phyloP scores from a whole-genome alignment of 2,113 vertebrate genomes.

The Cavia porcellus region DNA sequence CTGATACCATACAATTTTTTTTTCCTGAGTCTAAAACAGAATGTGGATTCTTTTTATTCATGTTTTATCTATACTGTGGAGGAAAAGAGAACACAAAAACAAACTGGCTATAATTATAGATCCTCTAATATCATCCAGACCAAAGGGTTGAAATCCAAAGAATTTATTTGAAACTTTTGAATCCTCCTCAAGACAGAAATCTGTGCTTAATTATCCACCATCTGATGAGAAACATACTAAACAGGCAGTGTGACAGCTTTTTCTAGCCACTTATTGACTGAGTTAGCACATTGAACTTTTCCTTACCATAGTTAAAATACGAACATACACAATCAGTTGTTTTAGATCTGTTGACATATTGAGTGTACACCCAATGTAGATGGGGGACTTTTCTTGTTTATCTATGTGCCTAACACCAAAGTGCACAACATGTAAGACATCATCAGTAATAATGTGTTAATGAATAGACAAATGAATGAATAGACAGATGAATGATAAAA shows the following conservation, averaged over 20 bases:
- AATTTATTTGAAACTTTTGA: constrained; percentile 1
- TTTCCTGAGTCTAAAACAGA: not conserved
- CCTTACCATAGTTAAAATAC: not conserved
- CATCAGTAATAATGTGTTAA: not conserved
- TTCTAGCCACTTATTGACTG: not conserved
- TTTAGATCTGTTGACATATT: not conserved
- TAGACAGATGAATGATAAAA: not conserved
- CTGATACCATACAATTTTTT: not conserved
- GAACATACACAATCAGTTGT: not conserved
- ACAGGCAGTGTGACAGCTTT: not conserved
- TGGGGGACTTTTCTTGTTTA: not conserved
- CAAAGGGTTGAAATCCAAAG: not conserved
- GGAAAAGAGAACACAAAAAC: not conserved
- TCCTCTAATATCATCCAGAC: not conserved
- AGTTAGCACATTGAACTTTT: not conserved
- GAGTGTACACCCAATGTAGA: not conserved
- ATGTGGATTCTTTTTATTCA: not conserved
- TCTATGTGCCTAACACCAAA: not conserved
- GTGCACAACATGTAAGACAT: not conserved
- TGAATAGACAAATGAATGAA: not conserved
- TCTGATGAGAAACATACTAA: not conserved
- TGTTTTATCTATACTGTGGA: not conserved
- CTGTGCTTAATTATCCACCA: not conserved
- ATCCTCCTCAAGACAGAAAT: not conserved
- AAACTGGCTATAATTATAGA: not conserved